Evolutionary conservation across 2,888 invertebrate species (phyloP), one percentile per base, ranked within the genome.

Genomic region (Halictus ligatus): DNA sequence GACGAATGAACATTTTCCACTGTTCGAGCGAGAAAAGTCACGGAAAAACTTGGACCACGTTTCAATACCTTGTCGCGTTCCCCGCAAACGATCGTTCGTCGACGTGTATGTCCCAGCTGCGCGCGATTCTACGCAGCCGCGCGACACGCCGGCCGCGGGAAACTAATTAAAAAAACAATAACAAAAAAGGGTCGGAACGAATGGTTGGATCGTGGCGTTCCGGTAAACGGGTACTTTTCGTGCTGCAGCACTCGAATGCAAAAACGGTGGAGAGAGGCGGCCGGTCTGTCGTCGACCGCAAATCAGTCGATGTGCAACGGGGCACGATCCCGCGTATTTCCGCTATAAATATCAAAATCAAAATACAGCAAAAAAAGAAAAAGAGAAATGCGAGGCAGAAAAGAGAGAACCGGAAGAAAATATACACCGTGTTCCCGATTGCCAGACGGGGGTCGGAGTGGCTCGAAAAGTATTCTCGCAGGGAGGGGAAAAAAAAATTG

Each of bases 401-500:
- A 15, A 8, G 67, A 21, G 69, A 13, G 15, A 35, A 67, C 15
- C 1, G n/a, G 67, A 29, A 67, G 67, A 10, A 69, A n/a, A 69
- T 10, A 69, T 10, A 12, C 43, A 43, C 76, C 75, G 58, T 58
- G 79, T 84, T 67, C 67, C 75, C 75, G 78, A 85, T 85, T 85
- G 84, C 75, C 79, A 75, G 73, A 48, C 21, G 18, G 75, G 72
- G 78, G 64, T n/a, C 4, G 18, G 54, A 54, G 3, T 54, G 54
- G 54, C 21, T 75, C 71, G 48, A 58, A 58, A 67, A 73, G 64
- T 54, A 81, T 89, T 75, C 81, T 76, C 75, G 77, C 60, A 75
- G 77, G 50, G 43, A 50, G 76, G 50, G 46, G 43, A 40, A 58
- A 48, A 40, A 58, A 85, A 89, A 89, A 89, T 89, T 89, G 81